A percentile compares a stretch with the other conserved stretches of the same genome.
These are phyloP conservation scores for Pentalonia nigronervosa DNA, from an alignment of 1,140 invertebrate genomes.

Conservation along the genomic window DNA sequence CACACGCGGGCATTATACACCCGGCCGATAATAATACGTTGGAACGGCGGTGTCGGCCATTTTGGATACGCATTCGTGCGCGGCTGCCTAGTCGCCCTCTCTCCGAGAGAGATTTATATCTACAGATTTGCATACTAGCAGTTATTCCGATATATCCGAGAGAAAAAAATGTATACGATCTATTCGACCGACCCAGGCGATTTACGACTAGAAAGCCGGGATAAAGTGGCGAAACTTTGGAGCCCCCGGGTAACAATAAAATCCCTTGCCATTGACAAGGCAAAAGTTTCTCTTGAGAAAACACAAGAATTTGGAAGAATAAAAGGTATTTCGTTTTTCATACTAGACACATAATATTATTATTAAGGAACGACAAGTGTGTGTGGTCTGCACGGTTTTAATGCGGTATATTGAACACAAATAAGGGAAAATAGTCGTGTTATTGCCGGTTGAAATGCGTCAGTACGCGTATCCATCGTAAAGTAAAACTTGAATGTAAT, in stretches of 20 bases:
- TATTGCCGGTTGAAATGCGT: background rate
- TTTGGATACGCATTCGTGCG: slow-evolving; percentile 51
- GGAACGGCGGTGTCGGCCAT: slow-evolving; percentile 43
- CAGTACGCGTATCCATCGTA: background rate
- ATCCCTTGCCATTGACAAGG: slow-evolving; percentile 36
- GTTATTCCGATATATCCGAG: slow-evolving; percentile 34
- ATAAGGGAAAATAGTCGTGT: background rate
- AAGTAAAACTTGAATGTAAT: background rate
- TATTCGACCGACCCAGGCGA: slow-evolving; percentile 49
- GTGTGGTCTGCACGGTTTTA: background rate
- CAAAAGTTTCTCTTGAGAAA: slow-evolving; percentile 5
- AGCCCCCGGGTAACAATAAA: slow-evolving; percentile 43
- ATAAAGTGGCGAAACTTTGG: slow-evolving; percentile 25
- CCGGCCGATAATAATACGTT: slow-evolving; percentile 48
- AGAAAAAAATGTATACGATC: slow-evolving; percentile 11
- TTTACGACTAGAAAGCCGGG: slow-evolving; percentile 36
- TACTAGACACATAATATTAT: background rate
- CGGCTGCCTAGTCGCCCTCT: background rate
- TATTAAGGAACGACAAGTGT: background rate
- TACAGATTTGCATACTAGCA: slow-evolving; percentile 51
- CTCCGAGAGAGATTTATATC: slow-evolving; percentile 40
- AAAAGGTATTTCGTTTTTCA: background rate
- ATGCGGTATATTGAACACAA: background rate
- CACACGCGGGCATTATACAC: background rate
- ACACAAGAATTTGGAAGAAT: background rate